Evolutionary conservation across 35 echinoderm and acorn worm species (phyloP).

Genomic region (Acanthaster planci): DNA sequence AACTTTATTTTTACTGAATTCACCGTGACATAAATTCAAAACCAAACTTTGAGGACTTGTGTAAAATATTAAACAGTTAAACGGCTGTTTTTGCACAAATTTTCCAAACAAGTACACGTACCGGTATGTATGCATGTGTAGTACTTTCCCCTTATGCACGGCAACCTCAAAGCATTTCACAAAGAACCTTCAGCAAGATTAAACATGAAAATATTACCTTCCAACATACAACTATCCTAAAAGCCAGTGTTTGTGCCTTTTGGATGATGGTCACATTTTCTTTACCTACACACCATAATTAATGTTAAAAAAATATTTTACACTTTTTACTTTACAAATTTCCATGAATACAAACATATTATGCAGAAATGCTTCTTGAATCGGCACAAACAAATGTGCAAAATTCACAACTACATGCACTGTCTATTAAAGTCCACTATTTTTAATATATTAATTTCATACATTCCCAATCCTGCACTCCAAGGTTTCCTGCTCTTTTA

Average conservation of each 20-base stretch:
- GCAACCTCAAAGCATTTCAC: background rate
- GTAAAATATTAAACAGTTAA: too few relatives aligned
- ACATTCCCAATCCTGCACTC: background rate
- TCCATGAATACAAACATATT: slow-evolving; percentile 3
- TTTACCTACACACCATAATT: background rate
- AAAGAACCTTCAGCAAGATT: background rate
- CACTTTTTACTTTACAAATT: slow-evolving; percentile 26
- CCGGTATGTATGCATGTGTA: background rate
- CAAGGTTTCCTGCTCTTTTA: background rate
- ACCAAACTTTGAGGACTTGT: too few relatives aligned
- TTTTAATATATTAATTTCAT: slow-evolving; percentile 9
- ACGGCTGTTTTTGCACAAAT: too few relatives aligned
- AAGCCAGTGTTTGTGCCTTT: background rate
- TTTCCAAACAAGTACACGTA: background rate
- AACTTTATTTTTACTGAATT: too few relatives aligned
- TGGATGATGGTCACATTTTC: background rate
- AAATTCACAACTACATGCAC: background rate
- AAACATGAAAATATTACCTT: background rate
- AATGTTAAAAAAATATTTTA: slow-evolving; percentile 23
- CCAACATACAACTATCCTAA: background rate
- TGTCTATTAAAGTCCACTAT: background rate
- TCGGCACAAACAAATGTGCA: background rate
- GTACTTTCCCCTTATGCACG: background rate
- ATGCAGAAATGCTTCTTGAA: background rate
- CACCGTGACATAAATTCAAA: too few relatives aligned